Base-by-base conservation (phyloP, 2,888 invertebrate genomes). In the Oeneis ivallda region DNA sequence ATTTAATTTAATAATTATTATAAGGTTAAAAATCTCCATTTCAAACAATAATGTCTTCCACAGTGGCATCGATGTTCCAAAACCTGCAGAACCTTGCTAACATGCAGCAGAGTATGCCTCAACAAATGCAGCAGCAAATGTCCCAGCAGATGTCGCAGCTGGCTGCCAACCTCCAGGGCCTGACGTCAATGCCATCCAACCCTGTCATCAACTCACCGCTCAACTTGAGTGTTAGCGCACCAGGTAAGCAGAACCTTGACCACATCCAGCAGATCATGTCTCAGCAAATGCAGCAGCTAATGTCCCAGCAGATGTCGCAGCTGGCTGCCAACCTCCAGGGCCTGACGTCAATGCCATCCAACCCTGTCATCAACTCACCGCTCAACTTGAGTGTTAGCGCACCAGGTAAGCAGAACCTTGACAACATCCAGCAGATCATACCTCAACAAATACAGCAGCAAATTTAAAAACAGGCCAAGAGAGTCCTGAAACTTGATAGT, bases 401-500 rank as follows among this genome's bases (percentile, higher is more conserved):
- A 13, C 92, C 91, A 77, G 91, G 91, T 92, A 79, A 79, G 79
- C 19, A 34, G n/a, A n/a, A 52, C 5, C n/a, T n/a, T n/a, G 52
- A 13, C 0, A 34, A 52, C 13, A 34, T 34, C 13, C 8, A n/a
- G 32, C 32, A 52, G n/a, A n/a, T n/a, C 8, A 88, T 92, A 86
- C 92, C 92, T 41, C 92, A 92, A 71, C 92, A 92, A 75, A 92
- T 92, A 92, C 87, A 90, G 9, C 92, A 92, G 72, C 81, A 92
- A n/a, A n/a, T n/a, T n/a, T n/a, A n/a, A n/a, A n/a, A n/a, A n/a
- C n/a, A n/a, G n/a, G n/a, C n/a, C n/a, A n/a, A n/a, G n/a, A n/a
- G n/a, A n/a, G n/a, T n/a, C n/a, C n/a, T n/a, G n/a, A n/a, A 97
- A 97, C 88, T 92, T 97, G 77, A 96, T 96, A 84, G 95, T 96